Base-by-base conservation (phyloP, 2,113 vertebrate genomes). In the Alaudala cheleensis region DNA sequence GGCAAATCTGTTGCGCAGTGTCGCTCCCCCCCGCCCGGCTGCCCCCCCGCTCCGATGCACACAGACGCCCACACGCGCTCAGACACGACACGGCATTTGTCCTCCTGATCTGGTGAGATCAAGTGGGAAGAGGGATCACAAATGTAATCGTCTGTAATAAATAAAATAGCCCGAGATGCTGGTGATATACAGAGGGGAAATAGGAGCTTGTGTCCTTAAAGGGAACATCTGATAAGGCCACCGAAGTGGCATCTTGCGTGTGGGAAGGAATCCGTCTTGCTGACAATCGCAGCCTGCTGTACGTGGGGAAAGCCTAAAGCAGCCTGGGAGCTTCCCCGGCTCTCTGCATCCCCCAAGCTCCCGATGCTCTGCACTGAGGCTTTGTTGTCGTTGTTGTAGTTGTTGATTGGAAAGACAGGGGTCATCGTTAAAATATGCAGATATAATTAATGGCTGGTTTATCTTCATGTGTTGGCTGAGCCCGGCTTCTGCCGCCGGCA, bases 81-180 rank as follows among this genome's bases (percentile, higher is more conserved):
- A 77, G 88, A 44, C 64, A 28, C 83, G 65, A 45, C 64, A 11
- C 45, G 51, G 81, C 65, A 20, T 93, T 95, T 92, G 93, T 95
- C 84, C 80, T 90, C 66, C 66, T 73, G 91, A 86, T 91, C 72
- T 51, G 81, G 33, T 10, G 94, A 83, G 96, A 94, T 96, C 95
- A 91, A 60, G 80, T 42, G 92, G 96, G 96, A 90, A 97, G 92
- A 78, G 71, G 95, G 93, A 97, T 95, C 91, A 49, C 86, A 81
- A 96, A 95, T 95, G 95, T 94, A 96, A 97, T 95, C 91, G 90
- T 79, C 95, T 95, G 93, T 91, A 93, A 97, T 96, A 97, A 97
- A 96, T 97, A 97, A 96, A 95, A 97, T 86, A 93, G 94, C 89
- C 90, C 33, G 54, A 84, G 83, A 90, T 84, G 57, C n/a, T 61